Conservation (phyloP, 2,888 invertebrate species). For the Cosmorhoe ocellata region DNA sequence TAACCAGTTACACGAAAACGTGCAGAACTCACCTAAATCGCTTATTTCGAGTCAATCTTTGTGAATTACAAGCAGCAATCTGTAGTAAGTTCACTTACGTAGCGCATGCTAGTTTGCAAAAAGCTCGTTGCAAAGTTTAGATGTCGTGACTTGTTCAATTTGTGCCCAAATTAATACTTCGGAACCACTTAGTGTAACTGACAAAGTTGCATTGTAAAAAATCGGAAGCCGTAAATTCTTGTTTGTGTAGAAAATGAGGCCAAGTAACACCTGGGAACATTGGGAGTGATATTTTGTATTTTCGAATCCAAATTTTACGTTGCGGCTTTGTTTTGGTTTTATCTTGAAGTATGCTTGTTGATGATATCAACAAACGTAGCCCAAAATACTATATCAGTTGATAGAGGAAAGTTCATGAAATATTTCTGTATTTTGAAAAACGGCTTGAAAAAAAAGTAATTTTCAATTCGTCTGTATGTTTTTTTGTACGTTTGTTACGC, state of each 20-base stretch:
- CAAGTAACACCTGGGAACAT: slow-evolving; percentile 11
- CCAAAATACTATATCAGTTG: too few species aligned
- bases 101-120: slow-evolving; percentile 23
- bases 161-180: slow-evolving; percentile 30
- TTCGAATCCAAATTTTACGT: too few species aligned
- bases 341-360: too few species aligned
- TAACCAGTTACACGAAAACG: slow-evolving; percentile 55
- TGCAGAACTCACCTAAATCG: slow-evolving; percentile 46
- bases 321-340: too few species aligned
- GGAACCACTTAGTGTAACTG: slow-evolving; percentile 27
- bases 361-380: too few species aligned
- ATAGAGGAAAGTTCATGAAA: too few species aligned
- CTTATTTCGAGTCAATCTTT: slow-evolving; percentile 46
- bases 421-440: too few species aligned
- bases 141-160: slow-evolving; percentile 34
- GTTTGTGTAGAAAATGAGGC: slow-evolving; percentile 16
- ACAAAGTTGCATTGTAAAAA: slow-evolving; percentile 24
- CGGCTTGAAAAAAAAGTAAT: too few species aligned
- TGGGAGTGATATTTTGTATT: slow-evolving; percentile 6
- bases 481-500: too few species aligned
- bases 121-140: slow-evolving; percentile 24
- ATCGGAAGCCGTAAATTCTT: slow-evolving; percentile 17
- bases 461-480: too few species aligned
- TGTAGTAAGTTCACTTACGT: slow-evolving; percentile 11
- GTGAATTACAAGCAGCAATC: slow-evolving; percentile 23